Evolutionary conservation across 2,888 invertebrate species (phyloP), one percentile per base, ranked within the genome.

Genomic region (Atrina japonica): DNA sequence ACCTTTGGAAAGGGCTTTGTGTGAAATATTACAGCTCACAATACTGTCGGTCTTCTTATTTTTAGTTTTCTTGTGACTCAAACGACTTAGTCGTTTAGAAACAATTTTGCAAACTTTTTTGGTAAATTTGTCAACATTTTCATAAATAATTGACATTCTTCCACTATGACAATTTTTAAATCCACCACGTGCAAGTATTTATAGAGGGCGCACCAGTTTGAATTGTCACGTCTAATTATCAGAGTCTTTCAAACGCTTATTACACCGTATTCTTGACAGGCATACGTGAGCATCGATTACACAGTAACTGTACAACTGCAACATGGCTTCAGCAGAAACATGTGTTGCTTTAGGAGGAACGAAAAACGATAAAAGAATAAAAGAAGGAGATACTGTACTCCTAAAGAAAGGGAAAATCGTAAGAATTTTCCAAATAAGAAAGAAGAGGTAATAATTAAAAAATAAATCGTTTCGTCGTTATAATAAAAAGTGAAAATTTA

Each of bases 361-460:
- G 47, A 18, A 18, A 21, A 6, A 47, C 5, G 47, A 47, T 16
- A 9, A 52, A 3, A 29, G 66, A 7, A 80, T 86, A 11, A 67
- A 76, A 50, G 83, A 84, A 45, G 81, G 78, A 0, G 83, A 85
- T 68, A 76, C 80, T 61, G 81, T 85, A 3, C 50, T 85, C 16
- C 64, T 86, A 25, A 84, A 77, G 56, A 81, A 80, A 64, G 83
- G 75, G 53, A 80, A 84, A 25, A 75, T 66, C 23, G 59, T 80
- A 0, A 76, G 77, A 59, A 64, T 85, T 7, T 82, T 82, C 69
- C 80, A 81, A 66, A 78, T 86, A 2, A 76, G 73, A 55, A 73
- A 53, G 66, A 75, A 70, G n/a, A 74, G 83, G 86, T 83, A 67
- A 61, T 45, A 47, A 25, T 43, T 25, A 25, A 14, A 14, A 47